Evolutionary conservation across 2,888 invertebrate species (phyloP), one percentile per base, ranked within the genome.

Genomic region (Resseliella maxima): DNA sequence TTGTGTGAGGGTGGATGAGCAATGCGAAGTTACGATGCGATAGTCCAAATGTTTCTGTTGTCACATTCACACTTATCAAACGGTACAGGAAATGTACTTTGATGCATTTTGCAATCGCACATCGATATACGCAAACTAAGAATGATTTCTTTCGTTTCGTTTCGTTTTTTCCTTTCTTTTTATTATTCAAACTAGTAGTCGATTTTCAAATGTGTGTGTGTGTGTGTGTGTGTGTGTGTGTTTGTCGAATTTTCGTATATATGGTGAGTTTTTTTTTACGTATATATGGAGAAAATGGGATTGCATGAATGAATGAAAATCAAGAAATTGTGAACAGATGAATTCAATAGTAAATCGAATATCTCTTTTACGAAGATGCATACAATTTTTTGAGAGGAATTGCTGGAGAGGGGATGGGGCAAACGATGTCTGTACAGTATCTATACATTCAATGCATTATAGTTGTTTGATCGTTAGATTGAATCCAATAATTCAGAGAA

Each of bases 401-500:
- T 72, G 72, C 72, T 10, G n/a, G n/a, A n/a, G n/a, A n/a, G n/a
- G n/a, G n/a, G n/a, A 31, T 15, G 72, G 72, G 72, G 72, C 72
- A 72, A 31, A 72, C 27, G 31, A 72, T 72, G 31, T 1, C 5
- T 31, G 31, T 15, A 72, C 5, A 72, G 31, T 72, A 27, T 72
- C 31, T 31, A n/a, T 72, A 31, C 15, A 31, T 18, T 72, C 59
- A 59, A 72, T 72, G 15, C 31, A 31, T 31, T 31, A 72, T 72
- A 72, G 72, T 72, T 72, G 72, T 72, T 72, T 72, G 72, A 72
- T 72, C 72, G 72, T 72, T 72, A 72, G 72, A 72, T 72, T 72
- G 72, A 72, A 72, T 72, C 72, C 72, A 31, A 72, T 72, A 72
- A 72, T 72, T 72, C 72, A 31, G 35, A 31, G 72, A n/a, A n/a